Evolutionary conservation across 2,797 vertebrate genomes (phyloP), one percentile per base, ranked within the genome.

Genomic region (Thaleichthys pacificus): DNA sequence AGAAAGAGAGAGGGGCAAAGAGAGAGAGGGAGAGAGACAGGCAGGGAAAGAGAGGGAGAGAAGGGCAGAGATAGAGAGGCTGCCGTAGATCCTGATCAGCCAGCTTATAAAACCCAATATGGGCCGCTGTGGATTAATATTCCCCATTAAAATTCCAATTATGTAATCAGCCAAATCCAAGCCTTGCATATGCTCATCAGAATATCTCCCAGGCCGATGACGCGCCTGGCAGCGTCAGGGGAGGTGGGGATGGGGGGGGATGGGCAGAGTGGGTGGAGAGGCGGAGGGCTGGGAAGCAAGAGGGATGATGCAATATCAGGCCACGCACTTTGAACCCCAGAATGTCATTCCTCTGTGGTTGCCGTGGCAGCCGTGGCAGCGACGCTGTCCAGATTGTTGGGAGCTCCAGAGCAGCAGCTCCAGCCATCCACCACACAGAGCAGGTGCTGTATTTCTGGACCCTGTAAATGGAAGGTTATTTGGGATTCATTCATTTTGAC

Each of bases 131-230:
- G 86, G 89, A 93, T 93, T 92, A 92, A 88, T 88, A 89, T 88
- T 90, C 86, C 84, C 87, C 84, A 91, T 91, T 68, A 89, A 86
- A 91, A 92, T 91, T 82, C 84, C 88, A 92, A 90, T 93, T 89
- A 93, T 92, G 85, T 92, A 93, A 94, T 93, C 90, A 87, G 84
- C 80, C 82, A 88, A 92, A 91, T 93, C 91, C 90, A 86, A 77
- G 74, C 82, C 30, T 78, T 87, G 85, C 86, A 84, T 90, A 86
- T 86, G 89, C 87, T 91, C 86, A 79, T 84, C 80, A 69, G 84
- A 90, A 83, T 85, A 83, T 87, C 82, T 82, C 84, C 74, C 78
- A 64, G 69, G 74, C 71, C 28, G 14, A 57, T 71, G 74, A 70
- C n/a, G 66, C 56, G 5, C 24, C 81, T 82, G 79, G 77, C 78